These are phyloP conservation scores for Drosophila sp. DNA, from an alignment of 1,140 invertebrate species.

Conservation along the genomic window DNA sequence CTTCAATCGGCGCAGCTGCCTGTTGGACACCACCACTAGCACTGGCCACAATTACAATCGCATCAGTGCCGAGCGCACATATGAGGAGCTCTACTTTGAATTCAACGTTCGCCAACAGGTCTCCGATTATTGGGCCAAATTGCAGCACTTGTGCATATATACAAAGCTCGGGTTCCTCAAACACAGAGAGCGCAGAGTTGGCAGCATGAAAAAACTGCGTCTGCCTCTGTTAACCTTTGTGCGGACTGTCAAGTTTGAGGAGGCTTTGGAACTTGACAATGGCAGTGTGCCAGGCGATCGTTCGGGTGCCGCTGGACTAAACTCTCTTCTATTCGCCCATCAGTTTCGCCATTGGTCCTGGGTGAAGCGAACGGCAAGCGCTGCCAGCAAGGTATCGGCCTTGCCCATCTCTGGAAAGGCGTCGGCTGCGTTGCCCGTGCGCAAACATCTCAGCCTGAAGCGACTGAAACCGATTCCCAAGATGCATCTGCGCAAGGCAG, in stretches of 20 bases:
- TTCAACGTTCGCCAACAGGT: constrained; percentile 87
- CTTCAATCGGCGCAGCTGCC: constrained; percentile 87
- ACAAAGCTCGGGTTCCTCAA: constrained; percentile 87
- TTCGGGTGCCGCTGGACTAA: constrained; percentile 90
- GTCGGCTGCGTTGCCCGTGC: constrained; percentile 33
- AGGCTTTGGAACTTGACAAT: constrained; percentile 62
- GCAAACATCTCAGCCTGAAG: constrained; percentile 31
- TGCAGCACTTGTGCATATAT: constrained; percentile 89
- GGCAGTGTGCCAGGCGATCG: constrained; percentile 90
- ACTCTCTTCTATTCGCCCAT: constrained; percentile 89
- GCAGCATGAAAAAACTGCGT: constrained; percentile 4
- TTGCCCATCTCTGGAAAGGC: constrained; percentile 8
- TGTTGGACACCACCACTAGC: constrained; percentile 89
- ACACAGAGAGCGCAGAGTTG: background rate
- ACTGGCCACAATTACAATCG: constrained; percentile 87
- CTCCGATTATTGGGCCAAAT: constrained; percentile 90
- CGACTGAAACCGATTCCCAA: constrained; percentile 56
- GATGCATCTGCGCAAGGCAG: constrained; percentile 13
- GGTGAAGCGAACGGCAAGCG: constrained; percentile 58
- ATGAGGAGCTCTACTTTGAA: constrained; percentile 86
- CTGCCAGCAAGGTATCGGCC: background rate
- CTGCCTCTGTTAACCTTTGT: constrained; percentile 48
- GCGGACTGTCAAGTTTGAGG: constrained; percentile 53
- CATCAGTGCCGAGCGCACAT: constrained; percentile 86
- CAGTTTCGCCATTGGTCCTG: constrained; percentile 89